Evolutionary conservation across 2,888 invertebrate genomes (phyloP), one percentile per base, ranked within the genome.

Genomic region (Clivina fossor): DNA sequence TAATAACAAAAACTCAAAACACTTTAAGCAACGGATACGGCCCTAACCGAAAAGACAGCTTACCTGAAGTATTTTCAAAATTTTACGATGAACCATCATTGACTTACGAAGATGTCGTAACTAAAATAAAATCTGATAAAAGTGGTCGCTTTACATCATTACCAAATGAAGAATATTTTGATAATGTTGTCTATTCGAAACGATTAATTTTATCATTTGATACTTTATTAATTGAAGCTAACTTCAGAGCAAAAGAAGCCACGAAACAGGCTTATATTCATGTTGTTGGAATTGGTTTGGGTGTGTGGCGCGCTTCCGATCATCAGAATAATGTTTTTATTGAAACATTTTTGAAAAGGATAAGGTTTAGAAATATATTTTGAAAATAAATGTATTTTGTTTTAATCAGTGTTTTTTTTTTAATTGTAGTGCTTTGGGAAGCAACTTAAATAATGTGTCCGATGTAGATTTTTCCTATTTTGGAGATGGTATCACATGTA

Each of bases 281-380:
- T 68, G 76, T 86, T 4, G 80, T 86, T 24, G 86, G 86, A 8
- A 78, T 82, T 35, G 84, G 84, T 40, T 68, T 83, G 11, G 86
- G 86, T 0, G 84, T 84, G 0, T 86, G 86, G 86, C 79, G 71
- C 65, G 73, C 80, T 28, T 79, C 82, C 0, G 64, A 69, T 0
- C 83, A 84, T 57, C 86, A 86, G 65, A 75, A 77, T 9, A 75
- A 81, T 61, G 78, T 85, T 30, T 86, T 83, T 63, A 68, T 85
- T 2, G 75, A 84, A 35, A 79, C 83, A 0, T 84, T 84, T 61
- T 72, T 80, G n/a, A 79, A 84, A 50, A 75, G 86, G 7, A 69
- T 85, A 22, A 75, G 76, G 5, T 78, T 76, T 13, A 41, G 40
- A 19, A 7, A 18, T 18, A 19, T 20, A 38, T 33, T 33, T 5